Evolutionary conservation across 2,113 vertebrate genomes (phyloP).

Genomic region (Notiomystis cincta): DNA sequence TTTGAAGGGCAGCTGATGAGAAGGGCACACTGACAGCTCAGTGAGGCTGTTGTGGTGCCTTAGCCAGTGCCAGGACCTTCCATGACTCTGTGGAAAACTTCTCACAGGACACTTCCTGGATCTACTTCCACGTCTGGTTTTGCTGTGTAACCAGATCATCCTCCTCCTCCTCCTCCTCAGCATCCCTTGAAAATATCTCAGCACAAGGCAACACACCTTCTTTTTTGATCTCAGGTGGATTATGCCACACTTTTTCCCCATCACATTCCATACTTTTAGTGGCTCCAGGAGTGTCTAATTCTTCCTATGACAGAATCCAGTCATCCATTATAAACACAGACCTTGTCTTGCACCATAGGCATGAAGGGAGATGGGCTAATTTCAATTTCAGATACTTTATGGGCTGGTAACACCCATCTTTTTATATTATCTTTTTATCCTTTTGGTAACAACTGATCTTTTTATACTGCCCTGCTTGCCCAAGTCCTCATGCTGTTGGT

Average conservation of each 20-base stretch:
- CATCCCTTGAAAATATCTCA: not conserved
- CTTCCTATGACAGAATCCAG: not conserved
- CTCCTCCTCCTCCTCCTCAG: not conserved
- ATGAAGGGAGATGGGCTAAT: not conserved
- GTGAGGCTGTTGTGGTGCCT: not conserved
- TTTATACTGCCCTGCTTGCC: not conserved
- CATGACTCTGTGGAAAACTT: accelerated
- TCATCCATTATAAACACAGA: not conserved
- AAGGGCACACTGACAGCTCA: not conserved
- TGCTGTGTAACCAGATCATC: not conserved
- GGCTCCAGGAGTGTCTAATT: not conserved
- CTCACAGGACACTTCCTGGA: accelerated
- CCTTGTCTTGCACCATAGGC: not conserved
- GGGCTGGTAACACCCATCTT: not conserved
- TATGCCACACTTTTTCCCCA: not conserved
- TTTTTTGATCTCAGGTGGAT: not conserved
- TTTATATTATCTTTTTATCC: too few relatives aligned
- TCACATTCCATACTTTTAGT: not conserved
- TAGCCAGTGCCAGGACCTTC: not conserved
- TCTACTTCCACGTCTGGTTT: accelerated
- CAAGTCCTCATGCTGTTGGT: not conserved
- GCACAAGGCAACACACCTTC: not conserved
- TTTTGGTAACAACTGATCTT: not conserved
- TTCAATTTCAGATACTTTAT: not conserved
- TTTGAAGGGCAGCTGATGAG: not conserved